Percentiles rank a stretch among this genome's conserved stretches.
These are phyloP conservation scores for Hydropsyche tenuis DNA, from an alignment of 1,140 invertebrate genomes.

Conservation along the genomic window DNA sequence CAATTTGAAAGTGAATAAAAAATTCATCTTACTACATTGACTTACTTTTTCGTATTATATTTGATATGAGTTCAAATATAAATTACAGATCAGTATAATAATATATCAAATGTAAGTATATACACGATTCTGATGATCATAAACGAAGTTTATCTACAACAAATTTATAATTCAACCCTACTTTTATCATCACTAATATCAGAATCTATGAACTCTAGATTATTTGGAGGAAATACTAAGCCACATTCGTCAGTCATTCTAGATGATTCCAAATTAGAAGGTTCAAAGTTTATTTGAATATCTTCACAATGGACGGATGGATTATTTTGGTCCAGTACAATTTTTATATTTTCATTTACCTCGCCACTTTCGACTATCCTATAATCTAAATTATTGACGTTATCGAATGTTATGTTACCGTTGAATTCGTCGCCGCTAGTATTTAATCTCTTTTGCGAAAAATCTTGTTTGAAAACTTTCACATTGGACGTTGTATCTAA, in stretches of 20 bases:
- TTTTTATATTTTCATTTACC: conserved; percentile 8
- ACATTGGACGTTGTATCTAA: background rate
- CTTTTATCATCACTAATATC: conserved; percentile 42
- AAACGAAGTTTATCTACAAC: too few relatives aligned
- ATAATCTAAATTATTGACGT: background rate
- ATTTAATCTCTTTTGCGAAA: background rate
- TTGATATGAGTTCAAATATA: too few relatives aligned
- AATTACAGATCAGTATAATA: too few relatives aligned
- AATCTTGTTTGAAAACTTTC: too few relatives aligned
- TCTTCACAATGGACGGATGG: conserved; percentile 26
- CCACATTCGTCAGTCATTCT: conserved; percentile 35
- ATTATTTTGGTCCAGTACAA: conserved; percentile 15
- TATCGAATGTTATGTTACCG: background rate
- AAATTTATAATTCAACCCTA: conserved; percentile 1
- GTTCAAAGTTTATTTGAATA: background rate
- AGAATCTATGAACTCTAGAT: conserved; percentile 49
- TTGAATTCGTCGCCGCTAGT: conserved; percentile 7
- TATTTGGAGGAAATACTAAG: conserved; percentile 45
- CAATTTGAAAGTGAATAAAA: too few relatives aligned
- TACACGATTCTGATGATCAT: too few relatives aligned
- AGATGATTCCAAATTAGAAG: background rate
- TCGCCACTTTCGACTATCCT: background rate
- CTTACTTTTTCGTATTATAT: too few relatives aligned
- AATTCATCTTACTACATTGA: too few relatives aligned
- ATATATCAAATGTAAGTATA: too few relatives aligned